Percentiles rank a stretch among this genome's conserved stretches.
phyloP scores from a whole-genome alignment of 2,113 vertebrate genomes.

The Connochaetes taurinus region DNA sequence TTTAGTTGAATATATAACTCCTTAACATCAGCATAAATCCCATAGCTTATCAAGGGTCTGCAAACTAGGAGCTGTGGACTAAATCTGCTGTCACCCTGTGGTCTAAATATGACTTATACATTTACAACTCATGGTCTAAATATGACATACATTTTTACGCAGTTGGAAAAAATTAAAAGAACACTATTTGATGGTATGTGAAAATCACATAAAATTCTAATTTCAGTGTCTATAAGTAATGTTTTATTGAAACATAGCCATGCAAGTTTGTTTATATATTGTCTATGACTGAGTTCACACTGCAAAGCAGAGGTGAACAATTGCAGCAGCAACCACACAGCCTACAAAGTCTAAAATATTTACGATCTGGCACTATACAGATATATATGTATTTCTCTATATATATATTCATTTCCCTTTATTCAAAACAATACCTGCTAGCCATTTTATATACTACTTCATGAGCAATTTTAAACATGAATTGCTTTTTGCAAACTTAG shows the following conservation, averaged over 20 bases:
- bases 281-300: background rate
- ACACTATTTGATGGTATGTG: background rate
- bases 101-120: background rate
- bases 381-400: background rate
- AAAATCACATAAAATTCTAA: slow-evolving; percentile 5
- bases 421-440: background rate
- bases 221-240: background rate
- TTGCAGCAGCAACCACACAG: background rate
- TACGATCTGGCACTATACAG: background rate
- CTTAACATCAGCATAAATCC: background rate
- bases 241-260: background rate
- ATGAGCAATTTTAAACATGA: background rate
- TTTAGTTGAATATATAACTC: background rate
- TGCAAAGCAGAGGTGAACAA: background rate
- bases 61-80: background rate
- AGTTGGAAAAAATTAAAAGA: background rate
- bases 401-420: background rate
- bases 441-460: background rate
- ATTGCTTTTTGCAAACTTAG: background rate
- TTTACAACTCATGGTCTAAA: background rate
- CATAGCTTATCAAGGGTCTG: background rate
- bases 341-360: background rate
- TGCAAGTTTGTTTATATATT: background rate
- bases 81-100: background rate
- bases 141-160: background rate